Conservation (phyloP, 2,797 vertebrate genomes). For the Hirundo rustica region DNA sequence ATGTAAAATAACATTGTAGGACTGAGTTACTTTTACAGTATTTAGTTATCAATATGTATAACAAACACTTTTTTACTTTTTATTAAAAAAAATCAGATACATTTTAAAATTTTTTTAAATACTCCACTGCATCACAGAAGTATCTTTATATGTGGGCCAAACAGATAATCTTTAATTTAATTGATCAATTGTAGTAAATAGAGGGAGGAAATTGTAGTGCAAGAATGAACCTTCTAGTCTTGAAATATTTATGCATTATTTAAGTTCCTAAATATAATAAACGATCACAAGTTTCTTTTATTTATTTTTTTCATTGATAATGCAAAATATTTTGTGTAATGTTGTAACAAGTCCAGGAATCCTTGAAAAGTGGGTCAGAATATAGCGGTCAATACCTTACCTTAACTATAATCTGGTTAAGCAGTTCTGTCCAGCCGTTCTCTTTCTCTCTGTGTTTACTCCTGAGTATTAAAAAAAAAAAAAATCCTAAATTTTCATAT, state of each 20-base stretch:
- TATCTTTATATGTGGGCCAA: neutral
- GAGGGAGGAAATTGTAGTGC: neutral
- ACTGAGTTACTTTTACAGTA: neutral
- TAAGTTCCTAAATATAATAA: neutral
- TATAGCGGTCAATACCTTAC: neutral
- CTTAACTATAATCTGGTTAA: neutral
- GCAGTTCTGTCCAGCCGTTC: neutral
- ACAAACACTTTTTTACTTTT: neutral
- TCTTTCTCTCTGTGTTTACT: neutral
- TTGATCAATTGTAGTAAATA: neutral
- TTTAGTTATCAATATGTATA: neutral
- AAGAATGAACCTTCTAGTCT: neutral
- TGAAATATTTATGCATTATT: neutral
- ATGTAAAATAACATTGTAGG: neutral
- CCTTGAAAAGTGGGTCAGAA: neutral
- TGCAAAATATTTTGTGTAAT: neutral
- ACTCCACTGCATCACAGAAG: neutral
- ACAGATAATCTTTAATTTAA: neutral
- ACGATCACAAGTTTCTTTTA: neutral
- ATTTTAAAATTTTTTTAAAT: neutral
- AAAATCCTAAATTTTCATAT: neutral
- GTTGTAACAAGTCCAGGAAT: neutral
- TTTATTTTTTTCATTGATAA: neutral
- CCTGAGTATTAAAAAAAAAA: neutral
- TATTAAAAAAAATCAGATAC: neutral